A percentile compares a stretch with the other conserved stretches of the same genome.
phyloP scores from a whole-genome alignment of 2,888 invertebrate species.

The Acanthopleura granulata region DNA sequence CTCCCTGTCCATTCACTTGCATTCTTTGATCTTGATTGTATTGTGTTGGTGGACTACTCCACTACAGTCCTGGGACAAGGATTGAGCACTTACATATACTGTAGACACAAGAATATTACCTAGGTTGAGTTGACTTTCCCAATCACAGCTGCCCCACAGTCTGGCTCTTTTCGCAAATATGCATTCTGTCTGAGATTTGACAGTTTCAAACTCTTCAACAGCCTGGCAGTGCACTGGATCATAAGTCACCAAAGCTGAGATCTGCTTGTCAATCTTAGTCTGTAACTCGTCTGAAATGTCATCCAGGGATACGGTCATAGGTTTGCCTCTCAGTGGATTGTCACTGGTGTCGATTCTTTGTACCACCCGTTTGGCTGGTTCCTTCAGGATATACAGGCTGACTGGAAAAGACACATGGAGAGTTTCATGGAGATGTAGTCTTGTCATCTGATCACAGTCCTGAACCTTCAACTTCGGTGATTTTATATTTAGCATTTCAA shows the following conservation, averaged over 20 bases:
- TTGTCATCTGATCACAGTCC: too few species aligned
- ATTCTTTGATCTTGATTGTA: too few species aligned
- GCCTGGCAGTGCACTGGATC: conserved; percentile 36
- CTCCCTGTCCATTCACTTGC: too few species aligned
- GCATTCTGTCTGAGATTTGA: conserved; percentile 54
- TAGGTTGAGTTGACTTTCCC: conserved; percentile 43
- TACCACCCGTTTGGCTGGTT: background rate
- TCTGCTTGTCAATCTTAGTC: conserved; percentile 29
- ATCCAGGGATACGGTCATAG: conserved; percentile 34
- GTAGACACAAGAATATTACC: conserved; percentile 36
- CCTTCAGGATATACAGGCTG: conserved; percentile 12
- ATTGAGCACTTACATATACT: background rate
- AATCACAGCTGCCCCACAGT: conserved; percentile 52
- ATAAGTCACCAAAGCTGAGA: conserved; percentile 45
- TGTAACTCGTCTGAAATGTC: conserved; percentile 32
- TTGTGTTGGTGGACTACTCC: too few species aligned
- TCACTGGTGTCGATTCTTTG: background rate
- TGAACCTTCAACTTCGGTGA: too few species aligned
- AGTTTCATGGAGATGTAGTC: background rate
- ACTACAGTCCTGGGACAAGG: too few species aligned
- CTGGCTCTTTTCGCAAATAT: conserved; percentile 55
- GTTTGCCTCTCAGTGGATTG: conserved; percentile 44
- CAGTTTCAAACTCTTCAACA: conserved; percentile 42
- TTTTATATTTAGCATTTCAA: too few species aligned
- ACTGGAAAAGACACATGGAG: conserved; percentile 4